Conservation (phyloP, 2,888 invertebrate genomes). For the Koerneria pararmatus region DNA sequence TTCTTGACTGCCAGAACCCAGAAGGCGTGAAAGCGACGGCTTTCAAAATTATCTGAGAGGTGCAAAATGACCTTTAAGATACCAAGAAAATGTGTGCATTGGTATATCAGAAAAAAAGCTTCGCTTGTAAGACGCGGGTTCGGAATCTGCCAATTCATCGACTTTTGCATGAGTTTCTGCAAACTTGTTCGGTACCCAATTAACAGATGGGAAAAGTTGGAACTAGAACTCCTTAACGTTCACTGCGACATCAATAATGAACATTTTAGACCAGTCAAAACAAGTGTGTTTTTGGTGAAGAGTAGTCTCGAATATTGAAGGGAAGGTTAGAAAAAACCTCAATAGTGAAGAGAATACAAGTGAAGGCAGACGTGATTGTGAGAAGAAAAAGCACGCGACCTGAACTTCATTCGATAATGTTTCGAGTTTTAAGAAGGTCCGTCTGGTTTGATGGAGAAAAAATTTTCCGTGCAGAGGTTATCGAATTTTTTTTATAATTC, state of each 20-base stretch:
- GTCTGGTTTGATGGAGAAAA: not conserved
- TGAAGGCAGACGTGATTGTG: conserved; percentile 79
- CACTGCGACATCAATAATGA: not conserved
- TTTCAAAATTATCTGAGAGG: conserved; percentile 79
- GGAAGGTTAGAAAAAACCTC: conserved; percentile 66
- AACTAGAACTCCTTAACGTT: not conserved
- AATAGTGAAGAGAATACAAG: conserved; percentile 86
- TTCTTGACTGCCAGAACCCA: conserved; percentile 87
- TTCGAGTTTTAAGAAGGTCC: not conserved
- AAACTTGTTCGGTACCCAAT: too few species aligned
- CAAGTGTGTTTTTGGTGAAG: not conserved
- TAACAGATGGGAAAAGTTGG: too few species aligned
- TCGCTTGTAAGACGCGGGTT: too few species aligned
- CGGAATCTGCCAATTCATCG: too few species aligned
- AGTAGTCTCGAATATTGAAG: not conserved
- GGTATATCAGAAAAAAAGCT: too few species aligned
- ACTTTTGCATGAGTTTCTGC: too few species aligned
- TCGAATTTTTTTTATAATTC: too few species aligned
- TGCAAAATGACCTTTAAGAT: too few species aligned
- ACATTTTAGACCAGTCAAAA: not conserved
- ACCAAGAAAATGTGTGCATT: too few species aligned
- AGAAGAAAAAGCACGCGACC: conserved; percentile 68
- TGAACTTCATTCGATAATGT: not conserved
- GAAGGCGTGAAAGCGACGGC: conserved; percentile 93
- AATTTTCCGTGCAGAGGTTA: too few species aligned